These are phyloP conservation scores for Thinocorus orbignyianus DNA, from an alignment of 2,113 vertebrate species.

Conservation along the genomic window DNA sequence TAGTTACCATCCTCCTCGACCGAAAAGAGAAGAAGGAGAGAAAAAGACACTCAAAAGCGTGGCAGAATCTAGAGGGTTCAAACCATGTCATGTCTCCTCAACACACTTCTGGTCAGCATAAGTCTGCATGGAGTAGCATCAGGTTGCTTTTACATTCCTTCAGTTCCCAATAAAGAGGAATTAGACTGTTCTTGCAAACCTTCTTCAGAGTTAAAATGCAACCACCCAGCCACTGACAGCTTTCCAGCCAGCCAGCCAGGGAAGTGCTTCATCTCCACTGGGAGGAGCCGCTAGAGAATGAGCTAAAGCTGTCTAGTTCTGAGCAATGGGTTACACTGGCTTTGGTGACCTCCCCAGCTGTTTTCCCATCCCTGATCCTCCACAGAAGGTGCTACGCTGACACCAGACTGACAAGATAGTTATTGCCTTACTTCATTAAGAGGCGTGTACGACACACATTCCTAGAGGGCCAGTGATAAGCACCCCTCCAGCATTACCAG, in stretches of 20 bases:
- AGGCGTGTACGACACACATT: rapidly evolving
- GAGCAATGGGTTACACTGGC: background rate
- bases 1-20: background rate
- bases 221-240: background rate
- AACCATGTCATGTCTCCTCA: background rate
- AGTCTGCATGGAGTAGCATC: background rate
- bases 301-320: background rate
- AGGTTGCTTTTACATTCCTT: background rate
- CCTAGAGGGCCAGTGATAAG: rapidly evolving
- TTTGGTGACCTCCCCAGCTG: background rate
- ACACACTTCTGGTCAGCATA: background rate
- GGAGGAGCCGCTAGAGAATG: background rate
- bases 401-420: background rate
- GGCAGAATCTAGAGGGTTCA: background rate
- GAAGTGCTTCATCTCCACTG: background rate
- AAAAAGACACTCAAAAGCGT: background rate
- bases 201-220: background rate
- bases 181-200: background rate
- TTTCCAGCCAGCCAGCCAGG: background rate
- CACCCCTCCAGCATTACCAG: background rate
- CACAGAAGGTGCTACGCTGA: background rate
- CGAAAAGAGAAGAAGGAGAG: background rate
- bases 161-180: background rate
- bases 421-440: background rate
- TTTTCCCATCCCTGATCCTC: background rate